Evolutionary conservation across 2,113 vertebrate genomes (phyloP).

Genomic region (Stomatorhinus ivindoensis): DNA sequence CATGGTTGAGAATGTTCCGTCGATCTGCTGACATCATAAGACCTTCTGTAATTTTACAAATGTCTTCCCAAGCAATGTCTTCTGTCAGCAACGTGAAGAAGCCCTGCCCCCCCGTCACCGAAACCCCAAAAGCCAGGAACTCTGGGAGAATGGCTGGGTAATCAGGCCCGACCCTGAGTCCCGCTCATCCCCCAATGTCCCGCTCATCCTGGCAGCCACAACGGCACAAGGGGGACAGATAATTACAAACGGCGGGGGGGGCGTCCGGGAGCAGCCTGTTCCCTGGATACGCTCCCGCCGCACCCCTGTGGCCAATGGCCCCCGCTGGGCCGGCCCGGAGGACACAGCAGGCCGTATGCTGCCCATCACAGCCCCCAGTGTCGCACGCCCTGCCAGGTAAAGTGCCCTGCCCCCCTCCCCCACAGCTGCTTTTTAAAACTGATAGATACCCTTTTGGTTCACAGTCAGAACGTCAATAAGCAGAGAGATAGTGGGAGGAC

Average conservation of each 20-base stretch:
- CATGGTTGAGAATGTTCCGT: conserved; percentile 16
- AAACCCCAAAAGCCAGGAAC: neutral
- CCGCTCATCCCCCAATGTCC: conserved; percentile 10
- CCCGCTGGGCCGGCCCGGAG: neutral
- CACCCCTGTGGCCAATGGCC: conserved; percentile 23
- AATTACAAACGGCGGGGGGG: conserved; percentile 47
- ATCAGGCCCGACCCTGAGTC: conserved; percentile 29
- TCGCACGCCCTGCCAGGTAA: neutral
- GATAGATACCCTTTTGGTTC: neutral
- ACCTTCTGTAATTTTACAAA: conserved; percentile 10
- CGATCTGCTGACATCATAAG: neutral
- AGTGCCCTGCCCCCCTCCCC: neutral
- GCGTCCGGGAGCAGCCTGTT: conserved; percentile 37
- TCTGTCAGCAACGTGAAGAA: neutral
- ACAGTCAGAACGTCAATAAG: neutral
- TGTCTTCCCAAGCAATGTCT: neutral
- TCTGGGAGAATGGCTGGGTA: conserved; percentile 28
- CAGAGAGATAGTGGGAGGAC: neutral
- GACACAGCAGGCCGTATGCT: neutral
- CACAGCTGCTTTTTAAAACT: neutral
- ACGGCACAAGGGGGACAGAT: conserved; percentile 36
- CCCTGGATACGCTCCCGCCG: conserved; percentile 35
- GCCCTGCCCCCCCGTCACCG: neutral
- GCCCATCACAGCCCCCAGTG: neutral
- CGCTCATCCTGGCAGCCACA: conserved; percentile 31